Conservation (phyloP, 2,113 vertebrate species). For the Oncorhynchus clarkii region DNA sequence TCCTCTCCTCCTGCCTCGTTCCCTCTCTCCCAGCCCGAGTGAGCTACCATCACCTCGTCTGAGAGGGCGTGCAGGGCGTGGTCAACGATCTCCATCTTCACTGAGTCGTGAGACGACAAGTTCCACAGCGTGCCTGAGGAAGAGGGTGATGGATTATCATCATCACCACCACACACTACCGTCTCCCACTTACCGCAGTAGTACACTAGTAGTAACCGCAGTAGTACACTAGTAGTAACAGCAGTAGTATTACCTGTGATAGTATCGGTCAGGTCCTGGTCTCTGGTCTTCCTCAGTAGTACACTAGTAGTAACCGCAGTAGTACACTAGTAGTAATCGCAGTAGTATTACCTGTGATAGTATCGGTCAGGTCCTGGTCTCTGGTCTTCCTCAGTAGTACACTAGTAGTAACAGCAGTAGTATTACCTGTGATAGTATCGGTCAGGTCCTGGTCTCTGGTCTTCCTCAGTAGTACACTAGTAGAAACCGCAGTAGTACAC, state of each 20-base stretch:
- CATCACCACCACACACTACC: neutral
- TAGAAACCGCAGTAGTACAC: too few relatives aligned
- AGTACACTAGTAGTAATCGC: neutral
- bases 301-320: too few relatives aligned
- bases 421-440: too few relatives aligned
- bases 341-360: conserved; percentile 81
- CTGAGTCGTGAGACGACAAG: conserved; percentile 92
- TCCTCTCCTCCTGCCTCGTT: conserved; percentile 75
- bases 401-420: too few relatives aligned
- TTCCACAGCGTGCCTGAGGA: conserved; percentile 92
- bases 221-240: too few relatives aligned
- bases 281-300: too few relatives aligned
- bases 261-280: too few relatives aligned
- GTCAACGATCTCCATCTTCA: conserved; percentile 98
- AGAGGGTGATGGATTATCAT: neutral
- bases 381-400: conserved; percentile 83
- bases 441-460: too few relatives aligned
- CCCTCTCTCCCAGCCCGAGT: conserved; percentile 87
- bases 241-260: too few relatives aligned
- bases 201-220: too few relatives aligned
- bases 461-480: too few relatives aligned
- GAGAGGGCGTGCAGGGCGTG: conserved; percentile 88
- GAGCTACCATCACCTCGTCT: conserved; percentile 89
- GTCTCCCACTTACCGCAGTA: too few relatives aligned
- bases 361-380: conserved; percentile 89